Evolutionary conservation across 2,113 vertebrate genomes (phyloP).

Genomic region (Thunnus maccoyii): DNA sequence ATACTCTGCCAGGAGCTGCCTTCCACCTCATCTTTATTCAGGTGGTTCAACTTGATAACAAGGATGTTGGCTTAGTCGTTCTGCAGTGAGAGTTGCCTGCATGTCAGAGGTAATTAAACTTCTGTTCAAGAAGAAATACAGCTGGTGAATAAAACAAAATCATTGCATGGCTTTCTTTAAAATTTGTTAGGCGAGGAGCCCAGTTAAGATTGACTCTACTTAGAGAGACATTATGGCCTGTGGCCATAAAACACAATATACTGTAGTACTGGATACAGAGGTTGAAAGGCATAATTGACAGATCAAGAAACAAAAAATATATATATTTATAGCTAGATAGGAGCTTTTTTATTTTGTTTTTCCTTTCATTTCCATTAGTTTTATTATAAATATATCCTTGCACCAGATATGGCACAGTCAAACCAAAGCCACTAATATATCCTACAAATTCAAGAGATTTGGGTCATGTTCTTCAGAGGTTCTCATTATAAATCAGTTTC

Average conservation of each 20-base stretch:
- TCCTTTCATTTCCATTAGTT: not conserved
- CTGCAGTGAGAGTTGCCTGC: constrained; percentile 38
- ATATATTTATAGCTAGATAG: not conserved
- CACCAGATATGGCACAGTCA: not conserved
- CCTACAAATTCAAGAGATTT: constrained; percentile 7
- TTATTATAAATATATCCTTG: constrained; percentile 6
- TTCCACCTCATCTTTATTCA: constrained; percentile 44
- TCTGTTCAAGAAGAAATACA: constrained; percentile 43
- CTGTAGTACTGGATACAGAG: not conserved
- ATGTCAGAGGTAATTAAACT: constrained; percentile 56
- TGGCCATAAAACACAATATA: constrained; percentile 23
- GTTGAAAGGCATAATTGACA: not conserved
- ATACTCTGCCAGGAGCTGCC: constrained; percentile 43
- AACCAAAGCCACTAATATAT: not conserved
- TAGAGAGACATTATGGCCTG: not conserved
- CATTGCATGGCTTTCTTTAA: constrained; percentile 6
- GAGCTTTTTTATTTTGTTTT: not conserved
- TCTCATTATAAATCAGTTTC: constrained; percentile 3
- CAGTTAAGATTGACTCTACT: constrained; percentile 31
- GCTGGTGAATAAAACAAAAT: constrained; percentile 48
- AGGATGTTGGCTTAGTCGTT: constrained; percentile 33
- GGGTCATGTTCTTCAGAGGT: constrained; percentile 4
- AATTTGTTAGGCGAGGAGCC: not conserved
- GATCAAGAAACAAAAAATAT: not conserved
- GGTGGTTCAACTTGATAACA: constrained; percentile 31